Percentiles rank a stretch among this genome's conserved stretches.
Conservation (phyloP, 2,888 invertebrate species). For the Lasioglossum figueresi region DNA sequence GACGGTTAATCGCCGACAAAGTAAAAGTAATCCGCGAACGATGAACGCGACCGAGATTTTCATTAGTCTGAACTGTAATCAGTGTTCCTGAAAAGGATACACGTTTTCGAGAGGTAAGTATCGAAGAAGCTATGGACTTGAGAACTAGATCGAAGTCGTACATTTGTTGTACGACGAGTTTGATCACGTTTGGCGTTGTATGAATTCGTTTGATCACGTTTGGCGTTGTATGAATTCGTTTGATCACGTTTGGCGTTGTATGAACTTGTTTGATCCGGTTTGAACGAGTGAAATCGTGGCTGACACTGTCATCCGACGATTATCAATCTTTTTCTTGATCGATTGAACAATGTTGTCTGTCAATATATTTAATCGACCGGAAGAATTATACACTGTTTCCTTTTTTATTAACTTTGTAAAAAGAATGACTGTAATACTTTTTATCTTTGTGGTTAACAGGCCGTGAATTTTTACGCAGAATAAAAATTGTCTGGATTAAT, state of each 20-base stretch:
- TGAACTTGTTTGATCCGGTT: background rate
- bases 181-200: background rate
- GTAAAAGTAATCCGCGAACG: constrained; percentile 19
- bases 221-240: background rate
- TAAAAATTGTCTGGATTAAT: background rate
- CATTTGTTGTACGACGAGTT: background rate
- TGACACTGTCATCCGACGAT: background rate
- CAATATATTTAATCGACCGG: background rate
- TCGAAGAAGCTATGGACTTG: constrained; percentile 71
- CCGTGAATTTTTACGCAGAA: background rate
- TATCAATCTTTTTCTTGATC: background rate
- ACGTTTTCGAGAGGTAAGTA: constrained; percentile 63
- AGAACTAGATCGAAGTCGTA: constrained; percentile 23
- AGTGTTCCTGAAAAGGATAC: constrained; percentile 65
- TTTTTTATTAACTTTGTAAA: background rate
- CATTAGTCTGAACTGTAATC: constrained; percentile 76
- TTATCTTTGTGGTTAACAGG: background rate
- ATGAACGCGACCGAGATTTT: constrained; percentile 50
- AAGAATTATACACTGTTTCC: background rate
- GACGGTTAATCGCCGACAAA: constrained; percentile 15
- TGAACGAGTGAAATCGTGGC: background rate
- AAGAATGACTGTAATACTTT: background rate
- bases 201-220: background rate
- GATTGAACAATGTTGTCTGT: background rate
- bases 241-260: background rate